phyloP scores from a whole-genome alignment of 2,888 invertebrate genomes.

The Sminthurides aquaticus region DNA sequence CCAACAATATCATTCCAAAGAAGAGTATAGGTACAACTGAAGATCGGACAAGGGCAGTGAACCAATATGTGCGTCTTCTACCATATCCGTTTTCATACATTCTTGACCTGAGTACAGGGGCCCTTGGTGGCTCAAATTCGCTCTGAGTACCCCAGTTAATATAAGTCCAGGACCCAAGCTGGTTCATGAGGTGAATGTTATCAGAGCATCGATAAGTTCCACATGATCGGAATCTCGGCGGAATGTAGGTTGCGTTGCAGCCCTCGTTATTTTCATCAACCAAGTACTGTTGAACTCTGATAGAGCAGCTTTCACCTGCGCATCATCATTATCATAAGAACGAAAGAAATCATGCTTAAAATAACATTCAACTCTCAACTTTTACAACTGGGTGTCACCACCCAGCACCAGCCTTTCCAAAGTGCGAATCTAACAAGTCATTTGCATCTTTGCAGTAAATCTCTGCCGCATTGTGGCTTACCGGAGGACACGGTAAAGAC shows the following conservation, averaged over 20 bases:
- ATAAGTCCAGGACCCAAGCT: conserved; percentile 20
- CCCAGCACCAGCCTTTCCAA: too few species aligned
- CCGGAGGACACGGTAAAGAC: conserved; percentile 20
- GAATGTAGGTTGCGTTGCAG: conserved; percentile 11
- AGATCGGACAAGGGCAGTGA: conserved; percentile 14
- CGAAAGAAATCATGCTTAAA: too few species aligned
- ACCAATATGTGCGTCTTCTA: conserved; percentile 17
- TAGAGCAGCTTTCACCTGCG: conserved; percentile 17
- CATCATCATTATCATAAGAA: too few species aligned
- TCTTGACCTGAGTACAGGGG: not conserved
- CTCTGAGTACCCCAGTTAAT: conserved; percentile 20
- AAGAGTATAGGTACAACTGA: conserved; percentile 20
- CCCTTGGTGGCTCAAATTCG: conserved; percentile 14
- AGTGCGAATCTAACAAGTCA: too few species aligned
- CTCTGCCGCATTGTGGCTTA: conserved; percentile 2
- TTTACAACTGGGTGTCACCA: too few species aligned
- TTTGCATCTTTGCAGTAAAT: not conserved
- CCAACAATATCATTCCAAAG: conserved; percentile 21
- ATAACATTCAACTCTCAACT: too few species aligned
- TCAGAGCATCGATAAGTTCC: conserved; percentile 19
- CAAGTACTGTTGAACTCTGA: conserved; percentile 20
- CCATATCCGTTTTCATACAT: not conserved
- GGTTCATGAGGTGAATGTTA: conserved; percentile 16
- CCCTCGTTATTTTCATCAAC: conserved; percentile 9
- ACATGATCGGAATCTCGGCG: conserved; percentile 13